Evolutionary conservation across 2,888 invertebrate genomes (phyloP).

Genomic region (Panzeria rudis): DNA sequence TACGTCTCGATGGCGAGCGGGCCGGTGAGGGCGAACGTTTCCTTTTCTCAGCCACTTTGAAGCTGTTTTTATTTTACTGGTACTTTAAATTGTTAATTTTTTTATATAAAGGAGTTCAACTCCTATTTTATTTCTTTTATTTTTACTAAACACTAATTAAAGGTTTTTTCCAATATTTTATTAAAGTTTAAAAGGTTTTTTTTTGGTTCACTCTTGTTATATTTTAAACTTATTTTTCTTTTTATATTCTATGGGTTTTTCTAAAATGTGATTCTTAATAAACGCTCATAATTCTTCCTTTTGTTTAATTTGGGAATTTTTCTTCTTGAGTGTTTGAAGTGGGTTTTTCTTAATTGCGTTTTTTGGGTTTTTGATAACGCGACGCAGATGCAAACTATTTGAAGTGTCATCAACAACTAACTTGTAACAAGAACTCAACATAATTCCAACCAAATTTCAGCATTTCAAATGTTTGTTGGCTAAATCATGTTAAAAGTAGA

Average conservation of each 20-base stretch:
- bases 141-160: background rate
- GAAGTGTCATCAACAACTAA: conserved; percentile 84
- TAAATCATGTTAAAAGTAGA: conserved; percentile 59
- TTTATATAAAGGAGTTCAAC: conserved; percentile 27
- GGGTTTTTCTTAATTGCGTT: conserved; percentile 39
- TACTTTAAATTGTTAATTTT: conserved; percentile 9
- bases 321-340: conserved; percentile 2
- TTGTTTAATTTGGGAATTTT: conserved; percentile 18
- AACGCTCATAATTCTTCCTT: background rate
- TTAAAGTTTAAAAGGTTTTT: background rate
- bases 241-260: conserved; percentile 5
- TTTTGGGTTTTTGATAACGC: conserved; percentile 59
- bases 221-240: background rate
- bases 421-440: conserved; percentile 82
- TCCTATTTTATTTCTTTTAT: conserved; percentile 31
- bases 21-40: conserved; percentile 81
- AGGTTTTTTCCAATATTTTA: conserved; percentile 5
- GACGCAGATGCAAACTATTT: conserved; percentile 77
- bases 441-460: conserved; percentile 79
- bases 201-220: conserved; percentile 8
- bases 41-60: conserved; percentile 84
- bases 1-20: conserved; percentile 80
- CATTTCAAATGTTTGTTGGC: conserved; percentile 62
- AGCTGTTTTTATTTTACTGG: conserved; percentile 49
- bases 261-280: background rate